Conservation (phyloP, 2,113 vertebrate species). For the Ranitomeya variabilis region DNA sequence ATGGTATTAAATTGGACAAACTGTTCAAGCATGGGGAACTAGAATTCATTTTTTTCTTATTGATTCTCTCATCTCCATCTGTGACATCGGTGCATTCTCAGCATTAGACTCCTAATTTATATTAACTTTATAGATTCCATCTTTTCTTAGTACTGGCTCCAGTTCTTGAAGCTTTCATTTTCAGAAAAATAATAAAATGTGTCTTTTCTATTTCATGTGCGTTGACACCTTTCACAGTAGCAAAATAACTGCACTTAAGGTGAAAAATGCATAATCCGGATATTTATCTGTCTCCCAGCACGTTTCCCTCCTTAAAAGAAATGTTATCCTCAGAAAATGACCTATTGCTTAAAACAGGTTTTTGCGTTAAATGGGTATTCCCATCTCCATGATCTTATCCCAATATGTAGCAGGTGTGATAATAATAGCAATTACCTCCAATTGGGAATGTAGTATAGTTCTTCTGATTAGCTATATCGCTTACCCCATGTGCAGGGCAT, state of each 20-base stretch:
- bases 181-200: neutral
- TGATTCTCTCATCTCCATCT: constrained; percentile 33
- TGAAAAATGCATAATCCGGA: neutral
- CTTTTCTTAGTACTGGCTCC: neutral
- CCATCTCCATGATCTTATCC: too few relatives aligned
- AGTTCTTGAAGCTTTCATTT: neutral
- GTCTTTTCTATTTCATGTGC: neutral
- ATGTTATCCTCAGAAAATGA: too few relatives aligned
- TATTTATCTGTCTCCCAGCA: too few relatives aligned
- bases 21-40: constrained; percentile 15
- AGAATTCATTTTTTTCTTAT: constrained; percentile 32
- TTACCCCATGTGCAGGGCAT: too few relatives aligned
- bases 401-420: too few relatives aligned
- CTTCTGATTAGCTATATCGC: too few relatives aligned
- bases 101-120: constrained; percentile 25
- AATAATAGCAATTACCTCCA: too few relatives aligned
- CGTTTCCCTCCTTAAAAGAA: too few relatives aligned
- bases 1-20: constrained; percentile 20
- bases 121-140: constrained; percentile 22
- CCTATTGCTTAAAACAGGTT: too few relatives aligned
- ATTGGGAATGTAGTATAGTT: too few relatives aligned
- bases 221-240: neutral
- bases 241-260: neutral
- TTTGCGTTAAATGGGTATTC: too few relatives aligned
- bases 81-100: constrained; percentile 36